phyloP scores from a whole-genome alignment of 2,797 vertebrate species.

The Rallus crepitans region DNA sequence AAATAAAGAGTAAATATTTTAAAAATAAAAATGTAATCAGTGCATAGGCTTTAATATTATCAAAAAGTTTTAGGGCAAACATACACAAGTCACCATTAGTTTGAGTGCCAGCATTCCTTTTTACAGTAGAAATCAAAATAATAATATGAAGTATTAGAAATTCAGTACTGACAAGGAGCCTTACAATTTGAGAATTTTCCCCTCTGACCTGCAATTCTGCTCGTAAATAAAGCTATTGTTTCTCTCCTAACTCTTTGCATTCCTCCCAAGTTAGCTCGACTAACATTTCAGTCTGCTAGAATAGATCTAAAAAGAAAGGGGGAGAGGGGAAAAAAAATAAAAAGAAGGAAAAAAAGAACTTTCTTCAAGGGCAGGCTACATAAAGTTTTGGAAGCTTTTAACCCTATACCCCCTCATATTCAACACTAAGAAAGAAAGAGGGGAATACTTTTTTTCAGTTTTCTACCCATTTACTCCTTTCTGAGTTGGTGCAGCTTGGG shows the following conservation, averaged over 20 bases:
- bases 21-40: background rate
- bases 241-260: conserved; percentile 35
- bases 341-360: background rate
- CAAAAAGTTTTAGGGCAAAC: background rate
- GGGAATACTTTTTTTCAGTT: background rate
- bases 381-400: conserved; percentile 2
- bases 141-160: background rate
- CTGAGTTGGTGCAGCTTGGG: background rate
- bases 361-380: background rate
- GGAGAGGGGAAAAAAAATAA: too few species aligned
- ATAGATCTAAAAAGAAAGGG: background rate
- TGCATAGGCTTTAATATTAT: background rate
- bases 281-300: conserved; percentile 20
- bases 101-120: background rate
- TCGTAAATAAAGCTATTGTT: conserved; percentile 31
- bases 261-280: background rate
- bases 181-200: conserved; percentile 20
- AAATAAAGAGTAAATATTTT: background rate
- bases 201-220: conserved; percentile 46
- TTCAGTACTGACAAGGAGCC: background rate
- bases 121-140: background rate
- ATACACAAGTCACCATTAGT: background rate
- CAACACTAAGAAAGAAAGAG: background rate
- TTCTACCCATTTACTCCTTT: background rate
- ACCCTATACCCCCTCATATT: background rate